A percentile compares a stretch with the other conserved stretches of the same genome.
These are phyloP conservation scores for Hydropsyche tenuis DNA, from an alignment of 1,140 invertebrate species.

Conservation along the genomic window DNA sequence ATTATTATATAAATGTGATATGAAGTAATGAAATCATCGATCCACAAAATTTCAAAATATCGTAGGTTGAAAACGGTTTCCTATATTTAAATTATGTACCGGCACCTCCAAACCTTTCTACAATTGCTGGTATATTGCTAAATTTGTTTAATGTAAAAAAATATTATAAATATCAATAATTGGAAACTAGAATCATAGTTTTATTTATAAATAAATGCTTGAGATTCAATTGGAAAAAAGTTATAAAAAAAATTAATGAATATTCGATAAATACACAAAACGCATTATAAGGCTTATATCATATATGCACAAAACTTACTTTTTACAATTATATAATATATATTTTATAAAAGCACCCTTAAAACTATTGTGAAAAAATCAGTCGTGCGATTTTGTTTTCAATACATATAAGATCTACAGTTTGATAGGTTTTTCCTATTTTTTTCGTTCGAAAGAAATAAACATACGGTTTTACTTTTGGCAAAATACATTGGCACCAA, in stretches of 20 bases:
- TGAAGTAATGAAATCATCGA: too few species aligned
- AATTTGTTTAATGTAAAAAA: too few species aligned
- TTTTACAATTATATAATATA: too few species aligned
- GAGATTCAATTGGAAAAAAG: slow-evolving; percentile 2
- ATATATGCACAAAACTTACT: not conserved
- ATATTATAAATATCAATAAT: too few species aligned
- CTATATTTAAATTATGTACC: too few species aligned
- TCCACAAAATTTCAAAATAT: too few species aligned
- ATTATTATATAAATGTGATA: too few species aligned
- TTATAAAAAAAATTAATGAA: not conserved
- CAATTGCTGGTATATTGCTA: too few species aligned
- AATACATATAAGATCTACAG: slow-evolving; percentile 6
- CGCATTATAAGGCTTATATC: slow-evolving; percentile 1
- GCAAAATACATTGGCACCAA: slow-evolving; percentile 39
- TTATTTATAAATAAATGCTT: too few species aligned
- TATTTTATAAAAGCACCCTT: slow-evolving; percentile 24
- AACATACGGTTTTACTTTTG: slow-evolving; percentile 26
- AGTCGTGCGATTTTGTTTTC: slow-evolving; percentile 33
- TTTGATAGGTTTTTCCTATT: not conserved
- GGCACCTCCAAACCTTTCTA: too few species aligned
- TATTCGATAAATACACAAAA: not conserved
- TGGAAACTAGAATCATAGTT: too few species aligned
- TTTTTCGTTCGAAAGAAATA: not conserved
- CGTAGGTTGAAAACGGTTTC: too few species aligned
- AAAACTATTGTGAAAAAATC: slow-evolving; percentile 37